phyloP scores from a whole-genome alignment of 2,888 invertebrate species.

The Sminthurinus aureus region DNA sequence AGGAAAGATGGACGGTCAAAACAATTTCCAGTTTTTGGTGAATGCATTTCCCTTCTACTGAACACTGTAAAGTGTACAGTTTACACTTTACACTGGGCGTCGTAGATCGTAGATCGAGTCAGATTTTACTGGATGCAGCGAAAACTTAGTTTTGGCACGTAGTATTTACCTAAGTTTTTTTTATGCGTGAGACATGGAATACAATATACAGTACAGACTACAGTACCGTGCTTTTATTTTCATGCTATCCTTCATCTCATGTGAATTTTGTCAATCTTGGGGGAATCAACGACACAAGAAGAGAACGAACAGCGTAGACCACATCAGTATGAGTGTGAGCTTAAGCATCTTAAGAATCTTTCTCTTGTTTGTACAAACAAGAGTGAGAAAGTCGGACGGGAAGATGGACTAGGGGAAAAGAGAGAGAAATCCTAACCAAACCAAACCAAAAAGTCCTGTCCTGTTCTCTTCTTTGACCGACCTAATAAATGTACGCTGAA shows the following conservation, averaged over 20 bases:
- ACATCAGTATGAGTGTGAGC: background rate
- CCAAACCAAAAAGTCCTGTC: background rate
- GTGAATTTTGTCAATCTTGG: background rate
- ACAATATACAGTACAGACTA: no score
- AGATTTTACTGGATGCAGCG: no score
- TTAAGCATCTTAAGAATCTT: background rate
- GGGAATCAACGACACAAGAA: background rate
- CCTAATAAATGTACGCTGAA: background rate
- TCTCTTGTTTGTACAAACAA: background rate
- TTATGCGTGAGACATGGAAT: background rate
- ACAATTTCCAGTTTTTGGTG: background rate
- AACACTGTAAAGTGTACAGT: no score
- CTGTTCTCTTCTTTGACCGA: background rate
- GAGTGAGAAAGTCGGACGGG: no score
- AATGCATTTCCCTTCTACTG: background rate
- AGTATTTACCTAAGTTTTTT: background rate
- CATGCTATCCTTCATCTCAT: background rate
- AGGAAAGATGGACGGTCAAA: no score
- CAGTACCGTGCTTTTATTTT: background rate
- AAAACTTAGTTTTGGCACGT: background rate
- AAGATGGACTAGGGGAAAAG: background rate
- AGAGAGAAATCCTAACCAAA: background rate
- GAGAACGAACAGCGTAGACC: background rate
- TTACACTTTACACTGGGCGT: no score
- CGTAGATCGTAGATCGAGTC: no score